Evolutionary conservation across 1,140 invertebrate species (phyloP), one percentile per base, ranked within the genome.

Genomic region (Apis dorsata): DNA sequence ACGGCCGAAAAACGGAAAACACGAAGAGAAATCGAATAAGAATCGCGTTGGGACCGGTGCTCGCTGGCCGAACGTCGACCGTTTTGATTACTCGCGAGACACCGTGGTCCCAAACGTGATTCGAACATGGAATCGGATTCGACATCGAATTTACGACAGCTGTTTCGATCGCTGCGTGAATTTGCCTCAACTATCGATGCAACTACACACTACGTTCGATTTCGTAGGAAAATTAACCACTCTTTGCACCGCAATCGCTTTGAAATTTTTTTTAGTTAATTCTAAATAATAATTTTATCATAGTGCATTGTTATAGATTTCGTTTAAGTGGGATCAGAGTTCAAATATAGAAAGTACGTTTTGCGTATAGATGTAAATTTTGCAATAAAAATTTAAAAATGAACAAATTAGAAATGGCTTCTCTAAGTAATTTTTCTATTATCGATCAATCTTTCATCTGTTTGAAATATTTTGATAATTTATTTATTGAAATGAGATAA

Each of bases 41-140:
- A 81, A 84, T 81, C 78, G 60, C 62, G 55, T 0, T 59, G 44
- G 69, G 71, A 60, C 63, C 60, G 66, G 13, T 81, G 69, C 21
- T 70, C 34, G 51, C 9, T 10, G n/a, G 12, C 19, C 13, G 66
- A 65, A 59, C 57, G 69, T 63, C 79, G 70, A 63, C 44, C 63
- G 55, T 88, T 88, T 83, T 85, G 83, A 88, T 88, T 85, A 83
- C 83, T 85, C 69, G 83, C 73, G 69, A 82, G 86, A 88, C 72
- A 74, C 17, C 60, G 5, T n/a, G 70, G 75, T 79, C 75, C 53
- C 75, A 77, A 85, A 88, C 75, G 79, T 84, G 86, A 88, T 84
- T 86, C 68, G 85, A 80, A 88, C 57, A 60, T 53, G 51, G 68
- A 81, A 86, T 87, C 63, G 74, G 57, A 82, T 87, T 83, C 59